phyloP scores from a whole-genome alignment of 1,140 invertebrate species.

The Agraylea sexmaculata region DNA sequence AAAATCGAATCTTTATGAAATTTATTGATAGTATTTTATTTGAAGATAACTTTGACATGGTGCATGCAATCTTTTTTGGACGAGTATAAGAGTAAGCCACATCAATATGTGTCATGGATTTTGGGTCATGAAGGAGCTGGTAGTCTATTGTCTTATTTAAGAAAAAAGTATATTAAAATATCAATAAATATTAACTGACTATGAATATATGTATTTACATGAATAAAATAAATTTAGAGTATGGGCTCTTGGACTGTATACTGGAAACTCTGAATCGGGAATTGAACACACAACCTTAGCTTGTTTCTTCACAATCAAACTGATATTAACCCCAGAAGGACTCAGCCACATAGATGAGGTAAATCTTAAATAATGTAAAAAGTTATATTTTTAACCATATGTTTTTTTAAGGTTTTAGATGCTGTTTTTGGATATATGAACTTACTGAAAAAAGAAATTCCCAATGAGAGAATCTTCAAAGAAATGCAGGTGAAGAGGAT shows the following conservation, averaged over 20 bases:
- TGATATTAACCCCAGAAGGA: conserved; percentile 72
- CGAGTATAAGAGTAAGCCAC: conserved; percentile 64
- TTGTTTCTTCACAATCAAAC: conserved; percentile 58
- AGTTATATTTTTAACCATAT: background rate
- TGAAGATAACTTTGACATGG: conserved; percentile 66
- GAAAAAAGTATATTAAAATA: conserved; percentile 47
- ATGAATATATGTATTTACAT: background rate
- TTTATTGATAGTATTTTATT: conserved; percentile 17
- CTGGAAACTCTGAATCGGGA: conserved; percentile 62
- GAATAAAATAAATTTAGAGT: conserved; percentile 38
- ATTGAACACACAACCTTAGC: conserved; percentile 65
- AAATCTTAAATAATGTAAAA: conserved; percentile 9
- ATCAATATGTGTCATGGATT: conserved; percentile 69
- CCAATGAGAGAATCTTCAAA: conserved; percentile 54
- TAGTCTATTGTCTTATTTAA: conserved; percentile 71
- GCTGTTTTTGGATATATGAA: conserved; percentile 64
- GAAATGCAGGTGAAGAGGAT: conserved; percentile 40
- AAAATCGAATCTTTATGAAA: background rate
- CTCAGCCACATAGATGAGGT: conserved; percentile 55
- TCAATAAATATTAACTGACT: background rate
- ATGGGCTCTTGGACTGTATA: conserved; percentile 71
- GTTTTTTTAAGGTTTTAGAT: conserved; percentile 43
- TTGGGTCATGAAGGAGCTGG: conserved; percentile 83
- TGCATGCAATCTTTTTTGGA: conserved; percentile 60
- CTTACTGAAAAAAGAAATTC: conserved; percentile 48